These are phyloP conservation scores for Thinocorus orbignyianus DNA, from an alignment of 2,113 vertebrate species.

Conservation along the genomic window DNA sequence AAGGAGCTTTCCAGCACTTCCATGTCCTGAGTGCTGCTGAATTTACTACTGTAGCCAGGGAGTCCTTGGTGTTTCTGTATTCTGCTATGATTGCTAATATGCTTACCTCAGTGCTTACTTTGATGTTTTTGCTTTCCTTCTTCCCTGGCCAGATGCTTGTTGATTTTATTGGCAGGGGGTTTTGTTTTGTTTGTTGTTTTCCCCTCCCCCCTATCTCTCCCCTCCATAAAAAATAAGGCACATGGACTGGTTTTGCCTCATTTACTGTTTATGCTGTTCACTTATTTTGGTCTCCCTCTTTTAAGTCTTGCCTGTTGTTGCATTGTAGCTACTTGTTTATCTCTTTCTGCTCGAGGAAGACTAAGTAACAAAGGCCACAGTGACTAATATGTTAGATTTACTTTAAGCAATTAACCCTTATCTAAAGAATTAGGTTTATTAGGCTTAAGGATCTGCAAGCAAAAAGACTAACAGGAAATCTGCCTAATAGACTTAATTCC, in stretches of 20 bases:
- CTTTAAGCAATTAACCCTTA: not conserved
- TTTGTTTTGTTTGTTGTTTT: not conserved
- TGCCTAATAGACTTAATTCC: not conserved
- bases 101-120: not conserved
- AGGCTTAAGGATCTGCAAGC: not conserved
- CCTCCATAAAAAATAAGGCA: not conserved
- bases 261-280: not conserved
- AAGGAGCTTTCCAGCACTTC: not conserved
- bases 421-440: not conserved
- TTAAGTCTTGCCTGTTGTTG: not conserved
- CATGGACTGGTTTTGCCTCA: not conserved
- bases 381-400: not conserved
- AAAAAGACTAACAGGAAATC: not conserved
- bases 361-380: not conserved
- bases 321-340: not conserved
- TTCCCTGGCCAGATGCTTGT: rapidly evolving
- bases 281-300: not conserved
- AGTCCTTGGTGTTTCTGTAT: not conserved
- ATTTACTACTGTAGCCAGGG: not conserved
- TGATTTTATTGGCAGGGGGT: not conserved
- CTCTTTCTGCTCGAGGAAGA: not conserved
- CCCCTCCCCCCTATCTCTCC: no score
- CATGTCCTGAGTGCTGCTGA: not conserved
- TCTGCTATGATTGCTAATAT: not conserved
- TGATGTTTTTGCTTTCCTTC: not conserved